These are phyloP conservation scores for Ammodytes marinus DNA, from an alignment of 2,113 vertebrate species.

Conservation along the genomic window DNA sequence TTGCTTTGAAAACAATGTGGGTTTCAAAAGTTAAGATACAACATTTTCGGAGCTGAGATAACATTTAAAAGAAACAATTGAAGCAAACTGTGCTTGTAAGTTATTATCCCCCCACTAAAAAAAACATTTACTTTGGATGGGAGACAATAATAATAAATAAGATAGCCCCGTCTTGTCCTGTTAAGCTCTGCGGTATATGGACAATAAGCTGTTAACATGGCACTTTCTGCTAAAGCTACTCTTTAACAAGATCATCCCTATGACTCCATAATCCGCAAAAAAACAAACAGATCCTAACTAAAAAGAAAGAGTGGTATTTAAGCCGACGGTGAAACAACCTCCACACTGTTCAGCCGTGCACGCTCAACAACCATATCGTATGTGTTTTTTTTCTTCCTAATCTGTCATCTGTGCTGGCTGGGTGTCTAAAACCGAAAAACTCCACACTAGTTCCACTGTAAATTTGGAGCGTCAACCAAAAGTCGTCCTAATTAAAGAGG, in stretches of 20 bases:
- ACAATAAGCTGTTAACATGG: not conserved
- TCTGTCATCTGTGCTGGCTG: slow-evolving; percentile 53
- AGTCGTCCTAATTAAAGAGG: slow-evolving; percentile 81
- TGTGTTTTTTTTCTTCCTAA: slow-evolving; percentile 36
- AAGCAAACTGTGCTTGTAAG: not conserved
- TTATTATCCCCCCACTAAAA: not conserved
- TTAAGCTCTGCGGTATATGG: not conserved
- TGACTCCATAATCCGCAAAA: slow-evolving; percentile 23
- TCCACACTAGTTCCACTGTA: slow-evolving; percentile 59
- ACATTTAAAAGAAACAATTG: not conserved
- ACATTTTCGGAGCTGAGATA: not conserved
- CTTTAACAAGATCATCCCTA: not conserved
- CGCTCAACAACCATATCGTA: slow-evolving; percentile 26
- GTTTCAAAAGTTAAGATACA: slow-evolving; percentile 9
- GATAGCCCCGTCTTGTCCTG: not conserved
- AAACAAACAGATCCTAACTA: slow-evolving; percentile 13
- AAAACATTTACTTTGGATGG: slow-evolving; percentile 9
- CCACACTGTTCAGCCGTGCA: slow-evolving; percentile 2
- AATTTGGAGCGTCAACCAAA: slow-evolving; percentile 72
- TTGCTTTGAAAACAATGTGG: not conserved
- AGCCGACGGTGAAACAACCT: slow-evolving; percentile 5
- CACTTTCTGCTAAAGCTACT: slow-evolving; percentile 2
- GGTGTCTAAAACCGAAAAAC: slow-evolving; percentile 56
- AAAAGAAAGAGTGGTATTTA: slow-evolving; percentile 1
- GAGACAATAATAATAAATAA: slow-evolving; percentile 6